Evolutionary conservation across 2,113 vertebrate genomes (phyloP), one percentile per base, ranked within the genome.

Genomic region (Equus przewalskii): DNA sequence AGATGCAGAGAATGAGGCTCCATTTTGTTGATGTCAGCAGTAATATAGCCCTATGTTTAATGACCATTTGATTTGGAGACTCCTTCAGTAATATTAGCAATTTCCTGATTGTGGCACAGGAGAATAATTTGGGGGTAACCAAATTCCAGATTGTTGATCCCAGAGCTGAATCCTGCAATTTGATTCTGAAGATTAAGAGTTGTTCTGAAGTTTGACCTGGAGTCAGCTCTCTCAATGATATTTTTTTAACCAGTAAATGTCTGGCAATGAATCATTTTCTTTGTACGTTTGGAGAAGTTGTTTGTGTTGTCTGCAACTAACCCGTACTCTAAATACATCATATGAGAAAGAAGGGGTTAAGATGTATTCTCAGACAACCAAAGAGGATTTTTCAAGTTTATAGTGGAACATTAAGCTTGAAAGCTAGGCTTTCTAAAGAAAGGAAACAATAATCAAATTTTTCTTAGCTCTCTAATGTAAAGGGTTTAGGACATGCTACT

Each of bases 231-330:
- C 36, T 51, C 41, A 79, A 15, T 60, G 54, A 46, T 78, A 65
- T 73, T 92, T 73, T 92, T 82, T 89, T 80, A 84, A 36, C 9
- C 67, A 64, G 41, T 67, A 84, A 73, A 44, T 93, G 67, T 73
- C 54, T 93, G 14, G 58, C 24, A 86, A 83, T 36, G 5, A 88
- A 75, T 64, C 10, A n/a, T 82, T 81, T 79, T 30, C 22, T 62
- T 75, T n/a, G 21, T 65, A 62, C 10, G 19, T 28, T 85, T 70
- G n/a, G 21, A 60, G 80, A 89, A 92, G 6, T 56, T 89, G 41
- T n/a, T 67, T 95, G n/a, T 70, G 28, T 86, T 89, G n/a, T 60
- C 28, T 73, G 18, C 62, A 79, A 91, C n/a, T 79, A 94, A 51
- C 1, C 15, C 3, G 5, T 46, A 81, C 36, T 58, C 36, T 67